Conservation (phyloP, 92 coral and sea anemone species). For the Ricordea florida region DNA sequence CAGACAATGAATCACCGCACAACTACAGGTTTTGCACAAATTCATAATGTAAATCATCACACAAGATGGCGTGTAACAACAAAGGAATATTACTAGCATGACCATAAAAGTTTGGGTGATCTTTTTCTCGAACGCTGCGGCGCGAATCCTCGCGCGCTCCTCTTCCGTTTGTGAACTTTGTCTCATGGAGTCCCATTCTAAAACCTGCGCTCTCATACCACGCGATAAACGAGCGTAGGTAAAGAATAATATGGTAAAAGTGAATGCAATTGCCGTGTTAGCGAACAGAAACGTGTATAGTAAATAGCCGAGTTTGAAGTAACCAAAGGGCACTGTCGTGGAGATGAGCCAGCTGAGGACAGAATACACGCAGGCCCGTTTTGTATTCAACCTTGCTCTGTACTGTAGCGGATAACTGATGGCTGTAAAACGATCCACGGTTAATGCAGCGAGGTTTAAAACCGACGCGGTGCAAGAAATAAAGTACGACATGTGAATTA, state of each 20-base stretch:
- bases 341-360: slow-evolving; percentile 69
- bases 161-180: slow-evolving; percentile 29
- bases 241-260: slow-evolving; percentile 51
- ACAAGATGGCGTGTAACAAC: slow-evolving; percentile 73
- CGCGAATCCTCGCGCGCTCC: slow-evolving; percentile 26
- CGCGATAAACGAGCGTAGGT: slow-evolving; percentile 62
- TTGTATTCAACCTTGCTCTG: slow-evolving; percentile 44
- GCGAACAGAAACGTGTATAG: slow-evolving; percentile 80
- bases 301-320: slow-evolving; percentile 72
- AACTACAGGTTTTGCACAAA: slow-evolving; percentile 65
- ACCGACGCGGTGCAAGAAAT: slow-evolving; percentile 85
- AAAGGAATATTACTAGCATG: slow-evolving; percentile 62
- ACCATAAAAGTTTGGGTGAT: slow-evolving; percentile 62
- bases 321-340: slow-evolving; percentile 58
- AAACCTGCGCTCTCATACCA: slow-evolving; percentile 48
- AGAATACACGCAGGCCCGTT: slow-evolving; percentile 29
- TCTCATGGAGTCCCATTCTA: slow-evolving; percentile 25
- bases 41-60: slow-evolving; percentile 64
- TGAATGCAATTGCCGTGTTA: slow-evolving; percentile 72
- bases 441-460: slow-evolving; percentile 77
- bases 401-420: slow-evolving; percentile 70
- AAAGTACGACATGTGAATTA: slow-evolving; percentile 75
- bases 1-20: slow-evolving; percentile 60
- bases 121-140: slow-evolving; percentile 58
- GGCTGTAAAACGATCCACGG: slow-evolving; percentile 70